Conservation (phyloP, 1,140 invertebrate genomes). For the Manduca sexta region DNA sequence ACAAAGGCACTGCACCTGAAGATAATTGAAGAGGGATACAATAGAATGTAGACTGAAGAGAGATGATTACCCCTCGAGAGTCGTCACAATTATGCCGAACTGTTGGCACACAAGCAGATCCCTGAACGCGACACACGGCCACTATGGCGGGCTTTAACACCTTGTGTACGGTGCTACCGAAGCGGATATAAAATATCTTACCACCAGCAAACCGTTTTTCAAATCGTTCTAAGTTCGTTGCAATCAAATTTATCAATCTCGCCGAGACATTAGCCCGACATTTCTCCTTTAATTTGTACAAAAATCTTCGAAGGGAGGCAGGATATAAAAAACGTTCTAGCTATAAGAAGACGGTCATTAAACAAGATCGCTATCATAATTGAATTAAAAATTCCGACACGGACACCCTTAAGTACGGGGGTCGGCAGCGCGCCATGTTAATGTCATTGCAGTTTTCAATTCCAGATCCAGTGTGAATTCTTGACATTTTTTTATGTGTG, state of each 20-base stretch:
- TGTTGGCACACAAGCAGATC: too few relatives aligned
- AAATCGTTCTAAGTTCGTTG: too few relatives aligned
- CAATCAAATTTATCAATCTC: slow-evolving; percentile 25
- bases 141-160: too few relatives aligned
- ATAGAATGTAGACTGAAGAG: too few relatives aligned
- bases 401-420: slow-evolving; percentile 26
- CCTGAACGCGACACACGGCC: too few relatives aligned
- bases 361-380: slow-evolving; percentile 69
- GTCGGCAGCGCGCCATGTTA: slow-evolving; percentile 1
- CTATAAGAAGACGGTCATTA: slow-evolving; percentile 54
- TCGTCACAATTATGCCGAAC: too few relatives aligned
- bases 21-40: too few relatives aligned
- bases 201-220: too few relatives aligned
- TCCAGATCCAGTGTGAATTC: slow-evolving; percentile 1
- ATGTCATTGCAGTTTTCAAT: slow-evolving; percentile 5
- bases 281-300: slow-evolving; percentile 14
- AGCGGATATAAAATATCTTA: too few relatives aligned
- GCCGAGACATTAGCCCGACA: slow-evolving; percentile 22
- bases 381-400: slow-evolving; percentile 71
- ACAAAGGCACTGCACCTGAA: too few relatives aligned
- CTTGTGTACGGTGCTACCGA: too few relatives aligned
- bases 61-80: too few relatives aligned
- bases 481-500: not conserved
- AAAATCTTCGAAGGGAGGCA: slow-evolving; percentile 24
- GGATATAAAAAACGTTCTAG: slow-evolving; percentile 28